Evolutionary conservation across 2,113 vertebrate species (phyloP).

Genomic region (Cyprinodon brontotheroides): DNA sequence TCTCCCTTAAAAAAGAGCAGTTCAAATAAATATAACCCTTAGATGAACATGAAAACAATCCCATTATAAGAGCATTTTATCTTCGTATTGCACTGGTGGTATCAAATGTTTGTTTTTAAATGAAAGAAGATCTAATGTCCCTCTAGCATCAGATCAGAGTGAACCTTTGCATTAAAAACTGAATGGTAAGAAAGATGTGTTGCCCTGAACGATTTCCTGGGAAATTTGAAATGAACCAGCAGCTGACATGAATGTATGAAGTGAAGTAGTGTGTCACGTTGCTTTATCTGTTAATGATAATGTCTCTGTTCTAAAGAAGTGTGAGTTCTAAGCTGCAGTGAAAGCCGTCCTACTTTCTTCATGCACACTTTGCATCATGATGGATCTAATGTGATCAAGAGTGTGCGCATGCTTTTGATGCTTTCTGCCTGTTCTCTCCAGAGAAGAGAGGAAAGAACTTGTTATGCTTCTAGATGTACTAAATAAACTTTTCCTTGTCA

Average conservation of each 20-base stretch:
- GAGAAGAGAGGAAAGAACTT: slow-evolving; percentile 9
- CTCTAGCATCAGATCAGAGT: too few relatives aligned
- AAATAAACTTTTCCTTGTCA: slow-evolving; percentile 10
- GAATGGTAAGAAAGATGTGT: not conserved
- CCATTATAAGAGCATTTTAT: not conserved
- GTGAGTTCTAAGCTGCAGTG: not conserved
- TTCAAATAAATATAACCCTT: not conserved
- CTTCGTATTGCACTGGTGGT: not conserved
- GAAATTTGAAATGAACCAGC: not conserved
- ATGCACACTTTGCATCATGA: slow-evolving; percentile 17
- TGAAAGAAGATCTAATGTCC: not conserved
- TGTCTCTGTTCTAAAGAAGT: not conserved
- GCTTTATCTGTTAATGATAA: not conserved
- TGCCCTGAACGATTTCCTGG: not conserved
- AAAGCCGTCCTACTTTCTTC: slow-evolving; percentile 23
- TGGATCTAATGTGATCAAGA: slow-evolving; percentile 24
- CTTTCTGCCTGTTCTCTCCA: slow-evolving; percentile 12
- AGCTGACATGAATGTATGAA: not conserved
- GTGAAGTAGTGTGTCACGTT: not conserved
- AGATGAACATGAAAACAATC: not conserved
- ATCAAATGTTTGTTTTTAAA: not conserved
- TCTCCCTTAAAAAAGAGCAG: not conserved
- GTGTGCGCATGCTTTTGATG: slow-evolving; percentile 16
- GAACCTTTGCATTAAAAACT: not conserved
- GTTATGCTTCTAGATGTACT: not conserved